phyloP scores from a whole-genome alignment of 1,140 invertebrate genomes.

The Achatina immaculata region DNA sequence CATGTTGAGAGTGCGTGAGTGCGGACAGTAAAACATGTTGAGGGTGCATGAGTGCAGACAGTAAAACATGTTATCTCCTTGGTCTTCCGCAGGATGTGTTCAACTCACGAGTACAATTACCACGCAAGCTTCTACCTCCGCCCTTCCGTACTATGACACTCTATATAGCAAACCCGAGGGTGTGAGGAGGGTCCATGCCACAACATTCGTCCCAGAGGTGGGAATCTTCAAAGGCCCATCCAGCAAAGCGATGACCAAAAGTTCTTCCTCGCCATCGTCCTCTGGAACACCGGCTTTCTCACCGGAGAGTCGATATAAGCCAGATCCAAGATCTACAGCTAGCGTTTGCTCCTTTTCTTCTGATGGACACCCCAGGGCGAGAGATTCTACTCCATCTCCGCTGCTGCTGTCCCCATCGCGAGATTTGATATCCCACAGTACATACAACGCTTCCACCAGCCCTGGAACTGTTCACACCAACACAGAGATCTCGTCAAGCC shows the following conservation, averaged over 20 bases:
- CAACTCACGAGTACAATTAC: too few relatives aligned
- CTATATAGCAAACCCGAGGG: constrained; percentile 52
- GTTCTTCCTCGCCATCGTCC: not conserved
- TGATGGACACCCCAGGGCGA: not conserved
- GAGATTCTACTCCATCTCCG: constrained; percentile 7
- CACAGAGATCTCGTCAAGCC: constrained; percentile 17
- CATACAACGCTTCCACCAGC: not conserved
- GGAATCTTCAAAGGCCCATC: constrained; percentile 50
- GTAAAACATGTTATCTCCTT: too few relatives aligned
- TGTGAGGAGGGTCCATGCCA: constrained; percentile 52
- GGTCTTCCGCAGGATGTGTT: too few relatives aligned
- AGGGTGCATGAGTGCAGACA: too few relatives aligned
- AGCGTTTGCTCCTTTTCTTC: not conserved
- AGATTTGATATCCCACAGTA: not conserved
- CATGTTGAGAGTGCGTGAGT: too few relatives aligned
- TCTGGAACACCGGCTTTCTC: not conserved
- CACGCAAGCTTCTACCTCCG: too few relatives aligned
- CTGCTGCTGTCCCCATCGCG: not conserved
- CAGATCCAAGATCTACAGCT: not conserved
- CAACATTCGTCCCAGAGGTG: constrained; percentile 55
- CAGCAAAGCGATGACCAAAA: constrained; percentile 38
- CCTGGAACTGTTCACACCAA: not conserved
- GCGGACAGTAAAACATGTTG: too few relatives aligned
- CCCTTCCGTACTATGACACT: constrained; percentile 58
- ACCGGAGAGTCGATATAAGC: not conserved